Evolutionary conservation across 1,140 invertebrate species (phyloP).

Genomic region (Drosophila sproati): DNA sequence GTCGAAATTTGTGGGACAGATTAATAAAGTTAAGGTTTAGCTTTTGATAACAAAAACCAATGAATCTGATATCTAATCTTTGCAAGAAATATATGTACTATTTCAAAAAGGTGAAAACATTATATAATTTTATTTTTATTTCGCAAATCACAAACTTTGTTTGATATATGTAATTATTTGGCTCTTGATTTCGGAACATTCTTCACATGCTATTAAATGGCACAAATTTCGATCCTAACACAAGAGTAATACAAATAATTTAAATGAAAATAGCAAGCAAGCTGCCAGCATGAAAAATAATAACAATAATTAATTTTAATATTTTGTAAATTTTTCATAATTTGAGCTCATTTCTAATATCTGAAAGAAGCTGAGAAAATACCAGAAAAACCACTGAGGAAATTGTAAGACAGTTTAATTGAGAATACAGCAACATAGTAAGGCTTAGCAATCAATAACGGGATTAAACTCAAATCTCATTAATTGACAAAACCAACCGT

Average conservation of each 20-base stretch:
- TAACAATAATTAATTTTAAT: conserved; percentile 83
- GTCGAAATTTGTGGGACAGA: conserved; percentile 58
- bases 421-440: conserved; percentile 35
- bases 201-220: not conserved
- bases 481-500: conserved; percentile 51
- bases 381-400: conserved; percentile 17
- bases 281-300: conserved; percentile 78
- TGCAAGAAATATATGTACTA: conserved; percentile 5
- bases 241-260: conserved; percentile 55
- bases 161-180: conserved; percentile 6
- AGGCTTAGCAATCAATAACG: conserved; percentile 60
- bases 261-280: conserved; percentile 65
- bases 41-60: conserved; percentile 70
- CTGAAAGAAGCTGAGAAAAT: conserved; percentile 23
- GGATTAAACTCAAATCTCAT: conserved; percentile 56
- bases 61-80: conserved; percentile 17
- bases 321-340: conserved; percentile 69
- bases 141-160: conserved; percentile 14
- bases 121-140: conserved; percentile 7
- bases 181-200: conserved; percentile 44
- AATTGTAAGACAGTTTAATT: conserved; percentile 25
- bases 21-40: conserved; percentile 62
- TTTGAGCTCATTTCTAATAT: conserved; percentile 60
- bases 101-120: conserved; percentile 12
- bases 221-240: conserved; percentile 66